Evolutionary conservation across 2,797 vertebrate genomes (phyloP).

Genomic region (Zenarchopterus dispar): DNA sequence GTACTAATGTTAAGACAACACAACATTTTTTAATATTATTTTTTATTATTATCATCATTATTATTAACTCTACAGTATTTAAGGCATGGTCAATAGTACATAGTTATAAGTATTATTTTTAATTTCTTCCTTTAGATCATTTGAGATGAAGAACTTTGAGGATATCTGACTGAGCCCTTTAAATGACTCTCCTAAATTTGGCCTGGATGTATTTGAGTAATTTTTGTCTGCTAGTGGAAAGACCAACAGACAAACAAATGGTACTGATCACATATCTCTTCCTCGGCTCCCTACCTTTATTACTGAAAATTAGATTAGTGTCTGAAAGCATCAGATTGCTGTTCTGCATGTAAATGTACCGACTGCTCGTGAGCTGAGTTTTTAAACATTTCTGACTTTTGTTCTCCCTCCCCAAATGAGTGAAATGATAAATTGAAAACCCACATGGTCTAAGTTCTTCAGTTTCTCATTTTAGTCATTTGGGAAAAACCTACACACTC

Average conservation of each 20-base stretch:
- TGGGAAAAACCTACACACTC: slow-evolving; percentile 38
- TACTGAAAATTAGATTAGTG: slow-evolving; percentile 32
- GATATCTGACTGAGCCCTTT: background rate
- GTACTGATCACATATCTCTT: slow-evolving; percentile 14
- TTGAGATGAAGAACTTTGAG: background rate
- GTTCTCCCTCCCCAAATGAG: slow-evolving; percentile 40
- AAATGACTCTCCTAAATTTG: background rate
- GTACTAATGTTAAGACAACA: too few relatives aligned
- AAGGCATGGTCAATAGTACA: too few relatives aligned
- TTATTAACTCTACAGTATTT: too few relatives aligned
- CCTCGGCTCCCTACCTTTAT: slow-evolving; percentile 15
- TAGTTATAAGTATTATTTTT: too few relatives aligned
- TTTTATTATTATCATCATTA: too few relatives aligned
- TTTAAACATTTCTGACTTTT: slow-evolving; percentile 49
- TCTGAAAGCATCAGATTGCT: slow-evolving; percentile 19
- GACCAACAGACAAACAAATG: slow-evolving; percentile 8
- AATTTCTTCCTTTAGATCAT: too few relatives aligned
- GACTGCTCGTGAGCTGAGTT: slow-evolving; percentile 28
- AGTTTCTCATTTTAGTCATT: slow-evolving; percentile 52
- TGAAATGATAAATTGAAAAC: slow-evolving; percentile 58
- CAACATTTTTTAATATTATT: too few relatives aligned
- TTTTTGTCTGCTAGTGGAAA: background rate
- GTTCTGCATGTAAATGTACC: slow-evolving; percentile 17
- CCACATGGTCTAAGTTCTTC: slow-evolving; percentile 30
- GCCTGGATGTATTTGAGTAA: background rate